Conservation (phyloP, 2,888 invertebrate species). For the Helleia helle region DNA sequence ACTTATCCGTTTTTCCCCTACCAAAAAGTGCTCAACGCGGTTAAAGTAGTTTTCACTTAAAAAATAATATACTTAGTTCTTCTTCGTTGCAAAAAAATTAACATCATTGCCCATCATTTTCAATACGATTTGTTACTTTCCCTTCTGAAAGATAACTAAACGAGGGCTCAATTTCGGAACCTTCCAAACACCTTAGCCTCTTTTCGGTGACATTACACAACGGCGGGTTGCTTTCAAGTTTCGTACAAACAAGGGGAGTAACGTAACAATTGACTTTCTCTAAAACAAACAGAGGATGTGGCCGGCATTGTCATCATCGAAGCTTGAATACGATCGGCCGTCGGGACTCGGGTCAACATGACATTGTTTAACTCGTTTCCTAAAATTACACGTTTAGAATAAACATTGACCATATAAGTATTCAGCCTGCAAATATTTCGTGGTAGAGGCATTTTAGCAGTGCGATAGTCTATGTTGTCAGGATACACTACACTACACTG, state of each 20-base stretch:
- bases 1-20: no score
- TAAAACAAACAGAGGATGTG: constrained; percentile 62
- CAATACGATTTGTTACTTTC: no score
- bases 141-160: no score
- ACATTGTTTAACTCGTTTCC: constrained; percentile 33
- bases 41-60: no score
- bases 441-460: neutral
- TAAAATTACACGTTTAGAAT: constrained; percentile 30
- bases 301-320: constrained; percentile 45
- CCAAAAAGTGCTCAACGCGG: no score
- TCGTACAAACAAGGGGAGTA: constrained; percentile 45
- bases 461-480: no score
- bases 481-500: no score
- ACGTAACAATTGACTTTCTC: constrained; percentile 57
- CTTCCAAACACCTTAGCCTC: no score
- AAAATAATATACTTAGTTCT: no score
- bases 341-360: constrained; percentile 28
- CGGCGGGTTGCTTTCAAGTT: constrained; percentile 45
- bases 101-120: no score
- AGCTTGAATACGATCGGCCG: constrained; percentile 33
- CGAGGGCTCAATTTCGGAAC: no score
- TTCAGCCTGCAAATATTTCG: constrained; percentile 7
- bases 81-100: no score
- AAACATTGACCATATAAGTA: constrained; percentile 18
- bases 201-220: constrained; percentile 26